These are phyloP conservation scores for Toxonevra muliebris DNA, from an alignment of 2,888 invertebrate genomes.

Conservation along the genomic window DNA sequence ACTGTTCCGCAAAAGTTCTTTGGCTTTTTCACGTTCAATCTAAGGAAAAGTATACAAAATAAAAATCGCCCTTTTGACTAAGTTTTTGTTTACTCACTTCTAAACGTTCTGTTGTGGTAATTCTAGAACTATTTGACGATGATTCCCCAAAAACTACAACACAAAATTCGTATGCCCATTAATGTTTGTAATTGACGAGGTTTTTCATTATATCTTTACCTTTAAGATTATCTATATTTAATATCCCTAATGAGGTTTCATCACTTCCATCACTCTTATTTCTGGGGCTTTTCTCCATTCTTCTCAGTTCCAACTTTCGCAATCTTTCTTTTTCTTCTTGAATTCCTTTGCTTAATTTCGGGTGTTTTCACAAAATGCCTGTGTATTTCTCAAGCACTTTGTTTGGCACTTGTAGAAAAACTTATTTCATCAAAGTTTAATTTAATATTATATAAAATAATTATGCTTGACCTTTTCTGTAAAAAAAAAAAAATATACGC, in stretches of 20 bases:
- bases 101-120: slow-evolving; percentile 45
- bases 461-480: too few relatives aligned
- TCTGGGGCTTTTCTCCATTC: slow-evolving; percentile 7
- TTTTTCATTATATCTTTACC: slow-evolving; percentile 39
- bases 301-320: background rate
- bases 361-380: too few relatives aligned
- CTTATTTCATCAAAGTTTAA: too few relatives aligned
- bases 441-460: too few relatives aligned
- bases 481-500: too few relatives aligned
- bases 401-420: too few relatives aligned
- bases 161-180: slow-evolving; percentile 3
- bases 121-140: slow-evolving; percentile 35
- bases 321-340: too few relatives aligned
- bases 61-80: background rate
- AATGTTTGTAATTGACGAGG: background rate
- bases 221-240: slow-evolving; percentile 54
- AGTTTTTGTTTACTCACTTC: slow-evolving; percentile 41
- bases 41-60: slow-evolving; percentile 34
- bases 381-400: too few relatives aligned
- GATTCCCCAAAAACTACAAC: slow-evolving; percentile 54
- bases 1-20: slow-evolving; percentile 52
- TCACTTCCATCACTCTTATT: background rate
- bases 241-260: slow-evolving; percentile 47
- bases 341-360: too few relatives aligned
- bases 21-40: slow-evolving; percentile 52